Evolutionary conservation across 2,113 vertebrate species (phyloP), one percentile per base, ranked within the genome.

Genomic region (Gymnocephalus cernua): DNA sequence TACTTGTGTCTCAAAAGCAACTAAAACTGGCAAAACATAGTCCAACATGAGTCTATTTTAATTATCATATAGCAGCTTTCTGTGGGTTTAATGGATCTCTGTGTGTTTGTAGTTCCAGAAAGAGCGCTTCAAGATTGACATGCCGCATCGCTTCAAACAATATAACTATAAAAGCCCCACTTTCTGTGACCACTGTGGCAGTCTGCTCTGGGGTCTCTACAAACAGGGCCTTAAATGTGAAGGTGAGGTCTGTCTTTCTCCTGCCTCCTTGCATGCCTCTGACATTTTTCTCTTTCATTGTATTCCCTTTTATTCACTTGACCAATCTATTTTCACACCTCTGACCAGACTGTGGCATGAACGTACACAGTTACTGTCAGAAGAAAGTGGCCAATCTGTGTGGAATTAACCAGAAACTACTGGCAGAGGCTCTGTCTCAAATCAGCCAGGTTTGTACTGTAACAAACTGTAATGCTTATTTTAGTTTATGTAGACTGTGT

Each of bases 101-200:
- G 3, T 85, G 5, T 88, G 45, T 73, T 53, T 88, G 57, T 87
- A 99, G 98, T 99, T 99, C 94, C 97, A 99, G 94, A 99, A 99
- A 93, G 98, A 99, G 87, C 95, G 98, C n/a, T 99, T 99, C 93
- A 97, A 99, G 77, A 99, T 99, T 6, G 98, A 99, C 80, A 97
- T 99, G 97, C 98, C 98, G 0, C 98, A 99, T 84, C 96, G 98
- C 81, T 99, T 99, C 94, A 97, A 96, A 85, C 89, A 80, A 65
- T 89, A 99, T 91, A 99, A 97, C 94, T 99, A 99, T 92, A 99
- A 96, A 96, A 98, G 98, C 92, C 98, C 98, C 13, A 99, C 97
- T 3, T 99, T 99, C 96, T 99, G 98, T 8, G 98, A 99, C 92
- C 98, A 99, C 93, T 99, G 98, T 0, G 98, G 98, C 83, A 99